Conservation (phyloP, 64 coral and sea anemone genomes). For the Cladopsammia gracilis region DNA sequence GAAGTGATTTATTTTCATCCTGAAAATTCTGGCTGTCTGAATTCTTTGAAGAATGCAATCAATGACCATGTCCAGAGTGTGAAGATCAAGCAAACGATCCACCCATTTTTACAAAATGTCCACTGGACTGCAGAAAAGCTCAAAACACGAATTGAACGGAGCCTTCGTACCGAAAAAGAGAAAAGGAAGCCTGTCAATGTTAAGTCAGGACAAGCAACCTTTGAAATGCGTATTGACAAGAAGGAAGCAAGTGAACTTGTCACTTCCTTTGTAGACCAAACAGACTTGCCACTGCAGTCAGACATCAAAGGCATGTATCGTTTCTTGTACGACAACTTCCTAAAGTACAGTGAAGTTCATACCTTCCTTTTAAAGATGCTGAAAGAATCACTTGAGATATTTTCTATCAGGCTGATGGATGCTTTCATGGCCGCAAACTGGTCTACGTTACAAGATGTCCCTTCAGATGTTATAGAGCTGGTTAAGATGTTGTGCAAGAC, state of each 20-base stretch:
- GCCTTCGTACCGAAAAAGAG: neutral
- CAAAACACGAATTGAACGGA: neutral
- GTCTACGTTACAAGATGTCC: neutral
- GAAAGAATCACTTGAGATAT: neutral
- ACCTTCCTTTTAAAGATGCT: neutral
- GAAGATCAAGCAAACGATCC: neutral
- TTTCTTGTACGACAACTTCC: neutral
- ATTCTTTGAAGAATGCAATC: neutral
- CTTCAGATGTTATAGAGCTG: neutral
- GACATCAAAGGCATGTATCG: too few species aligned
- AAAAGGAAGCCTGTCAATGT: neutral
- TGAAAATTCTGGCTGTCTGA: neutral
- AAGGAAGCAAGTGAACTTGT: neutral
- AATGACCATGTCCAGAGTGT: conserved; percentile 16
- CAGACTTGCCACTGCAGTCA: neutral
- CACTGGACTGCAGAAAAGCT: conserved; percentile 10
- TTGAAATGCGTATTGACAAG: neutral
- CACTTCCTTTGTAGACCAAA: neutral
- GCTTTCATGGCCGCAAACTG: neutral
- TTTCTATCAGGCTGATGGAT: neutral
- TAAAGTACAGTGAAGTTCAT: neutral
- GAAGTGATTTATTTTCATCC: conserved; percentile 46
- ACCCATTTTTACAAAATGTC: conserved; percentile 11
- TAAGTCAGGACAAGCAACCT: neutral
- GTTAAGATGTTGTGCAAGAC: neutral